Evolutionary conservation across 2,888 invertebrate species (phyloP), one percentile per base, ranked within the genome.

Genomic region (Aporophyla lueneburgensis): DNA sequence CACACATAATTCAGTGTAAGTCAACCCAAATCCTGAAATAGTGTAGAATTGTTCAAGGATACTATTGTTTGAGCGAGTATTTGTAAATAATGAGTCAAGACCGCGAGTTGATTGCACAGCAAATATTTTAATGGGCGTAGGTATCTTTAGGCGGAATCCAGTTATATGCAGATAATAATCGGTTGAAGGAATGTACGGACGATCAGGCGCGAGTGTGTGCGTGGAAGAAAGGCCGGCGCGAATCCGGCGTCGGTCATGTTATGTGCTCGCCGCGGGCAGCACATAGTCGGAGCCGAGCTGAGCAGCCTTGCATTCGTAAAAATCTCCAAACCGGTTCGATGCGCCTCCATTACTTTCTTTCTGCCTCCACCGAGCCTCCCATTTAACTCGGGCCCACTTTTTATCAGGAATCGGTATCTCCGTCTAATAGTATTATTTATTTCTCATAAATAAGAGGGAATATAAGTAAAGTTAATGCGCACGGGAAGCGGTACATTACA

Each of bases 391-490:
- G 95, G 95, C 95, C 95, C 95, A 96, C 96, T 96, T 96, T 96
- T 96, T 96, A 96, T 96, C 96, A 94, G 95, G 94, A 96, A 96
- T 96, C 95, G 95, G 96, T 96, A 96, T 96, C 96, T 96, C 95
- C 92, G 94, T 96, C 96, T 96, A 96, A 96, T 96, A 96, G 96
- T 96, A 96, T 96, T 96, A 96, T 96, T 96, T 96, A 96, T 96
- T 96, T 95, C 95, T 96, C 96, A 96, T 96, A 96, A 96, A 96
- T 96, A 96, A 96, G 93, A 93, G 93, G 93, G 95, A 95, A 95
- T 95, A 95, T 95, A 95, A 94, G 95, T 95, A 93, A 96, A 95
- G 94, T 94, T 95, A 96, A 96, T 94, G 95, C 94, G 92, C 91
- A 93, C 94, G 94, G 94, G 95, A 94, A 95, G 94, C 94, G 94